These are phyloP conservation scores for Coryphaenoides rupestris DNA, from an alignment of 2,113 vertebrate genomes.

Conservation along the genomic window DNA sequence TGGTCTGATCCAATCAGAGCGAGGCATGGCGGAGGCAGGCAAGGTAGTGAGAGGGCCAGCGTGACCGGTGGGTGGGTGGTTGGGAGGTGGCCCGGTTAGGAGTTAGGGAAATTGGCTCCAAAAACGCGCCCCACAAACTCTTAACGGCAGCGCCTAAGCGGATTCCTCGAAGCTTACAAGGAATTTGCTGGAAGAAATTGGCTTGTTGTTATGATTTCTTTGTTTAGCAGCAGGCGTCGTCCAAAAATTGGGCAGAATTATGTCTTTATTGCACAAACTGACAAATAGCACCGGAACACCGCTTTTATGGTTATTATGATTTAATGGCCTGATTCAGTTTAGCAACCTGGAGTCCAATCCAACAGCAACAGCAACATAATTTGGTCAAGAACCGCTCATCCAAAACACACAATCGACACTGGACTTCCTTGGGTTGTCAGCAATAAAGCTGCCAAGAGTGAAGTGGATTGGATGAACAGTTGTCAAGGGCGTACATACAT, in stretches of 20 bases:
- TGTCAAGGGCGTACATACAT: no score
- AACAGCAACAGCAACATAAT: no score
- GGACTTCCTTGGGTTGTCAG: no score
- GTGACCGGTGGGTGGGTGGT: conserved; percentile 30
- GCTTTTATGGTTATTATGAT: conserved; percentile 42
- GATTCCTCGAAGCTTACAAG: conserved; percentile 53
- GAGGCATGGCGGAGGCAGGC: conserved; percentile 15
- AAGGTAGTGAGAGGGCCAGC: conserved; percentile 16
- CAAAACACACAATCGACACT: no score
- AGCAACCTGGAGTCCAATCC: no score
- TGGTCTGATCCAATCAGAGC: conserved; percentile 61
- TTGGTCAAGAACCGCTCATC: no score
- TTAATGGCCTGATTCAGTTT: conserved; percentile 27
- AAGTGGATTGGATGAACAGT: no score
- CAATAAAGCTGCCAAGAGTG: no score
- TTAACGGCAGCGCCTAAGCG: conserved; percentile 45
- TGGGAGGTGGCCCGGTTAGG: background rate
- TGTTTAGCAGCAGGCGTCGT: conserved; percentile 51
- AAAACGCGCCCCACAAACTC: no score
- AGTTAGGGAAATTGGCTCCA: conserved; percentile 22
- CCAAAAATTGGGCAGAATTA: conserved; percentile 43
- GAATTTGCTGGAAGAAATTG: conserved; percentile 48
- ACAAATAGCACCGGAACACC: conserved; percentile 36
- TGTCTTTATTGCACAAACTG: conserved; percentile 42
- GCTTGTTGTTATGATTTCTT: conserved; percentile 56